These are phyloP conservation scores for Margarornis squamiger DNA, from an alignment of 2,797 vertebrate genomes.

Conservation along the genomic window DNA sequence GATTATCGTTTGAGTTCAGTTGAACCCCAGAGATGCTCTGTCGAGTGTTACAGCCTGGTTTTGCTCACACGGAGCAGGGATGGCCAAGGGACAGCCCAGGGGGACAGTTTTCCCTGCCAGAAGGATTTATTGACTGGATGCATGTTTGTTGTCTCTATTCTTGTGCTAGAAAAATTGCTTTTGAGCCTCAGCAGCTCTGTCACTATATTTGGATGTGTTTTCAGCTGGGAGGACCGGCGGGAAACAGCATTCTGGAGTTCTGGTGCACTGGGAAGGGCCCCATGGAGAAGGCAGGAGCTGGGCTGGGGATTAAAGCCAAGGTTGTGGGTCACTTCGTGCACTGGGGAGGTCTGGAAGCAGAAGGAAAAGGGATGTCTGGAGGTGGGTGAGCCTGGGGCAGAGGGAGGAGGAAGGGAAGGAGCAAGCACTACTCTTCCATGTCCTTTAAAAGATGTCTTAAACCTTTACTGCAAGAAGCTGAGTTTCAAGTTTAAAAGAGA, in stretches of 20 bases:
- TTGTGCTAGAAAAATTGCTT: background rate
- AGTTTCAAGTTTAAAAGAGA: background rate
- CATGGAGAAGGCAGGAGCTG: background rate
- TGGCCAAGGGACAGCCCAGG: slow-evolving; percentile 25
- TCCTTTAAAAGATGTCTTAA: background rate
- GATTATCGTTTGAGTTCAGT: background rate
- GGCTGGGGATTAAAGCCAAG: background rate
- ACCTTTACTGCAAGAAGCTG: background rate
- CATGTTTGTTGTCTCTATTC: background rate
- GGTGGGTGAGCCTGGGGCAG: background rate
- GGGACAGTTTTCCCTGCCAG: background rate
- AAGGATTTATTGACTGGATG: background rate
- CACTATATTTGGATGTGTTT: background rate
- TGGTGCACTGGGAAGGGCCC: background rate
- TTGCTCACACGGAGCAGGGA: background rate
- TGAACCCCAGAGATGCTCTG: background rate
- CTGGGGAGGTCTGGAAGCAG: background rate
- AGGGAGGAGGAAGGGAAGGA: background rate
- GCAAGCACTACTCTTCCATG: accelerated
- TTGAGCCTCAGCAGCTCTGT: slow-evolving; percentile 8
- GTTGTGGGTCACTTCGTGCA: background rate
- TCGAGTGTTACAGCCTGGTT: background rate
- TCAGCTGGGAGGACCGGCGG: background rate
- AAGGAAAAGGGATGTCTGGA: background rate
- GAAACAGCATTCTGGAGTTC: background rate